These are phyloP conservation scores for Limenitis camilla DNA, from an alignment of 2,888 invertebrate species.

Conservation along the genomic window DNA sequence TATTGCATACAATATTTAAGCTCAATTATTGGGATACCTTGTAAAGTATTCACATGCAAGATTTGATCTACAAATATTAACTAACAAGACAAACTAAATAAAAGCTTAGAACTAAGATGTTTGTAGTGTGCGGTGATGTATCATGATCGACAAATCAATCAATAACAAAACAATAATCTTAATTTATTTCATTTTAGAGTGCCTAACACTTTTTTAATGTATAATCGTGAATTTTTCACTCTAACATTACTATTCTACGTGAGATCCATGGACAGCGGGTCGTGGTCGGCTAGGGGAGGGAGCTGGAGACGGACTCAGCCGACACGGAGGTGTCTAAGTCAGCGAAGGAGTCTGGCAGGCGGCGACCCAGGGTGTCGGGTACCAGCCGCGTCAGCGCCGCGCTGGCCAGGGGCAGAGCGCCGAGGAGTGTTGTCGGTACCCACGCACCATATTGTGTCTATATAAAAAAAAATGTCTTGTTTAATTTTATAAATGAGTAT, in stretches of 20 bases:
- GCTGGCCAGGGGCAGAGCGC: slow-evolving; percentile 69
- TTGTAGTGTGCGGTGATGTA: neutral
- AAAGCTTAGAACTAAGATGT: too few species aligned
- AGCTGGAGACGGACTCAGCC: slow-evolving; percentile 17
- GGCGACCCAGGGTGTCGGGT: slow-evolving; percentile 76
- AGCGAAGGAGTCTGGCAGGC: slow-evolving; percentile 75
- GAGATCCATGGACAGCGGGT: slow-evolving; percentile 4
- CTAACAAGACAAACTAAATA: too few species aligned
- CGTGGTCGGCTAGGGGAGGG: slow-evolving; percentile 9
- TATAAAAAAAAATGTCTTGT: neutral
- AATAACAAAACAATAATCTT: too few species aligned
- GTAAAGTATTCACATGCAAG: too few species aligned
- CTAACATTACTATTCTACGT: slow-evolving; percentile 3
- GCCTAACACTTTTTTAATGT: neutral
- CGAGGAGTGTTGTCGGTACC: slow-evolving; percentile 69
- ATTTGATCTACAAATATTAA: too few species aligned
- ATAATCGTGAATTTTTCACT: neutral
- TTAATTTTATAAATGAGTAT: too few species aligned
- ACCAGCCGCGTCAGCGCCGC: slow-evolving; percentile 71
- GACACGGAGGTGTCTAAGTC: slow-evolving; percentile 48
- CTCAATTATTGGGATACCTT: too few species aligned
- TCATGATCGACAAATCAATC: too few species aligned
- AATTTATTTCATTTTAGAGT: too few species aligned
- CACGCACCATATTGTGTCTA: slow-evolving; percentile 52
- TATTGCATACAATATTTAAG: too few species aligned